phyloP scores from a whole-genome alignment of 2,113 vertebrate species.

The Pogona vitticeps region DNA sequence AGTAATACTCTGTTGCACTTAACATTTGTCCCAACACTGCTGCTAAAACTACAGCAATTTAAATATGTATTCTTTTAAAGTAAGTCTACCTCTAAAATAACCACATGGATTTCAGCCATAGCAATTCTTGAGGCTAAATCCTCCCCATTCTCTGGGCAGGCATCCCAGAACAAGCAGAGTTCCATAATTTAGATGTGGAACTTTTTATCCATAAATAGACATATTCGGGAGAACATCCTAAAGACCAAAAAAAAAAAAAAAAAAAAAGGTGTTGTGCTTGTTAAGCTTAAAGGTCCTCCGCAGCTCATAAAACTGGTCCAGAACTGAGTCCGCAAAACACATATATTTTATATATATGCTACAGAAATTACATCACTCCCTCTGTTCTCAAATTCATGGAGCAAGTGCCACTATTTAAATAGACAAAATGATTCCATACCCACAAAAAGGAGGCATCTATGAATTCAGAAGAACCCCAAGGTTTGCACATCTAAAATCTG shows the following conservation, averaged over 20 bases:
- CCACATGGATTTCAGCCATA: not conserved
- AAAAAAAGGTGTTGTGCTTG: too few relatives aligned
- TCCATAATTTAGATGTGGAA: not conserved
- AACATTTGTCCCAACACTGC: not conserved
- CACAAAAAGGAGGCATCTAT: not conserved
- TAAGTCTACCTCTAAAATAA: not conserved
- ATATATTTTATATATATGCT: not conserved
- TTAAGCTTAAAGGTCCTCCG: not conserved
- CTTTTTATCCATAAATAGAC: constrained; percentile 7
- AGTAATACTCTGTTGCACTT: not conserved
- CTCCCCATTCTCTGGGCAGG: not conserved
- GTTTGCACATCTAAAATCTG: not conserved
- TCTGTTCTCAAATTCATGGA: not conserved
- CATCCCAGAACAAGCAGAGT: constrained; percentile 10
- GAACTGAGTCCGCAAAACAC: not conserved
- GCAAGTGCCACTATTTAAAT: not conserved
- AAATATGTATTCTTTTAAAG: not conserved
- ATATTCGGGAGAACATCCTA: not conserved
- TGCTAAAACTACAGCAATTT: not conserved
- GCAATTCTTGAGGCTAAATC: not conserved
- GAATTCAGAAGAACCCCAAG: not conserved
- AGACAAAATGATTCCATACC: not conserved
- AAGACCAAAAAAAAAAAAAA: not conserved
- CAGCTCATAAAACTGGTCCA: not conserved
- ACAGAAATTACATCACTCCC: not conserved